Base-by-base conservation (phyloP, 2,888 invertebrate species). In the Bellardia pandia region DNA sequence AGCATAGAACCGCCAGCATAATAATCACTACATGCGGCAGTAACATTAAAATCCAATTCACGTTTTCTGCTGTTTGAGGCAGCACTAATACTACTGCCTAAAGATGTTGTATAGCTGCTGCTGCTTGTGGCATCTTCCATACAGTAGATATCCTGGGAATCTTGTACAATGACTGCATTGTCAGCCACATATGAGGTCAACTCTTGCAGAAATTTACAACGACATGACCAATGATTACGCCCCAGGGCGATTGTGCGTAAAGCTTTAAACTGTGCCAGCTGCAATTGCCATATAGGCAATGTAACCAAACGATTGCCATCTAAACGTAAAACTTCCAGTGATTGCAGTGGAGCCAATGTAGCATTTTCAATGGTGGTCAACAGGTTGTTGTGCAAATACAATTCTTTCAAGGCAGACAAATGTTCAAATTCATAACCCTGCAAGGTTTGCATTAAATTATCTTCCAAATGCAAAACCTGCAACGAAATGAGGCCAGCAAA, bases 341-440 rank as follows among this genome's bases (percentile, higher is more conserved):
- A 96, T 89, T 95, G 96, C 80, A 98, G 93, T 30, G 97, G 96
- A 71, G 96, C 94, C 90, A 98, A 95, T 11, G 98, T 98, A 91
- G 96, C 95, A 94, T 98, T 98, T 66, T 96, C 96, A 90, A 98
- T 96, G 91, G 95, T 95, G 58, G 95, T 95, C 89, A 98, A 96
- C 81, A 96, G 94, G 94, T 98, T 98, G 92, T 98, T 97, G 90
- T 98, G 97, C 90, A 98, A 94, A 92, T 97, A 97, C 14, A 98
- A 94, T 92, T 98, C 97, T 91, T 96, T 96, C 85, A 98, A 94
- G 89, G 96, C 96, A 72, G 95, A 95, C 81, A 98, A 94, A 92
- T 97, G 96, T 91, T 98, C 97, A 92, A 98, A 98, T 93, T 98
- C 98, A 92, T 96, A 97, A 30, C 98, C 98, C 91, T 97, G 96